phyloP scores from a whole-genome alignment of 1,140 invertebrate species.

The Diuraphis noxia region DNA sequence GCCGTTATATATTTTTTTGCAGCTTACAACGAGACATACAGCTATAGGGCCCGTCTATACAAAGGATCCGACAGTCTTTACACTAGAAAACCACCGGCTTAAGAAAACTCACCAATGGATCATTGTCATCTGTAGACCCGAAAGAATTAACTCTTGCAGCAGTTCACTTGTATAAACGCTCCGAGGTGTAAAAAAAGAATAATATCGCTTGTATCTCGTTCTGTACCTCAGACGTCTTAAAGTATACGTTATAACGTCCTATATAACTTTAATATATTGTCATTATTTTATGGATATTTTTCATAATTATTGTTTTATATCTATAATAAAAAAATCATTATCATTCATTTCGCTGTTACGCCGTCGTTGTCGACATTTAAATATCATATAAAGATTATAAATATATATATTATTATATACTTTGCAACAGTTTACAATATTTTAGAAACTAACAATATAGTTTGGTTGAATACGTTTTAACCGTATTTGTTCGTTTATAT shows the following conservation, averaged over 20 bases:
- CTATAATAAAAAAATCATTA: background rate
- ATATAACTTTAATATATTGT: background rate
- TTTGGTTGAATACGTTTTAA: background rate
- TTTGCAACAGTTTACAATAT: background rate
- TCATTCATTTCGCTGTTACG: background rate
- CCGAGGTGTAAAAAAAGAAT: background rate
- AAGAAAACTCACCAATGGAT: constrained; percentile 45
- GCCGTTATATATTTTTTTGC: constrained; percentile 44
- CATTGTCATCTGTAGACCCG: constrained; percentile 26
- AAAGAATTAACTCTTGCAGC: constrained; percentile 24
- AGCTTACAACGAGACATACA: background rate
- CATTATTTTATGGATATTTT: background rate
- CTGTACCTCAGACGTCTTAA: background rate
- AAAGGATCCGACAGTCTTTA: background rate
- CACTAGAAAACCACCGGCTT: background rate
- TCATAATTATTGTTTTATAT: background rate
- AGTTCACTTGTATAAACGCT: background rate
- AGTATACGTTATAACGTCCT: background rate
- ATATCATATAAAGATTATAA: background rate
- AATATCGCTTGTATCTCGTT: background rate
- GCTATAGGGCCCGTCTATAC: background rate
- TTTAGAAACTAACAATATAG: background rate
- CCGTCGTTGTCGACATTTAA: background rate
- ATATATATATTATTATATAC: background rate
- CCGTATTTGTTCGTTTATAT: background rate